These are phyloP conservation scores for Henricia sp. DNA, from an alignment of 53 echinoderm and acorn worm genomes.

Conservation along the genomic window DNA sequence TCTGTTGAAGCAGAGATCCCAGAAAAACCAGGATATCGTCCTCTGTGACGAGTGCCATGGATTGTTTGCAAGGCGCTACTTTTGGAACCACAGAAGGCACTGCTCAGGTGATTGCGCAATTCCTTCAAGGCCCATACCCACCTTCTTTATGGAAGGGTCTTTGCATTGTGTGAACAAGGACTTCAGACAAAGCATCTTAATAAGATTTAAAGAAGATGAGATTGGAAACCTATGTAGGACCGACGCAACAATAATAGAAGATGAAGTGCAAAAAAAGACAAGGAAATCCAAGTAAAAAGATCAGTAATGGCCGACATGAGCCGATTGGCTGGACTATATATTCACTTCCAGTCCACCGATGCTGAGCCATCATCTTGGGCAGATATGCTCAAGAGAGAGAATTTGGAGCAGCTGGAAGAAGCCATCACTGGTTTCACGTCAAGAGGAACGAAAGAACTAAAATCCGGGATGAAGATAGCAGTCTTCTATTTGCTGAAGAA, in stretches of 20 bases:
- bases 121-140: not conserved
- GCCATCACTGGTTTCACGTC: not conserved
- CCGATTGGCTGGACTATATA: not conserved
- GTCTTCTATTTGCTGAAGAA: slow-evolving; percentile 26
- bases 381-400: not conserved
- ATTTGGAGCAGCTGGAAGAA: not conserved
- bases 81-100: not conserved
- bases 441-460: not conserved
- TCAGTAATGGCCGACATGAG: slow-evolving; percentile 38
- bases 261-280: slow-evolving; percentile 18
- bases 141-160: no score
- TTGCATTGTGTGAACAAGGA: not conserved
- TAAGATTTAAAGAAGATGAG: slow-evolving; percentile 3
- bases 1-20: not conserved
- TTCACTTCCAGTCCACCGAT: not conserved
- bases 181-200: not conserved
- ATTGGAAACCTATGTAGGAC: slow-evolving; percentile 18
- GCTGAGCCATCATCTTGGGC: not conserved
- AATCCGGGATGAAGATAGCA: slow-evolving; percentile 24
- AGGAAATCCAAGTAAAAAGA: slow-evolving; percentile 25
- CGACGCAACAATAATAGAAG: not conserved
- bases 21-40: not conserved
- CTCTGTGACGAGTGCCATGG: slow-evolving; percentile 21
- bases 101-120: not conserved
- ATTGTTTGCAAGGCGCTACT: not conserved